Base-by-base conservation (phyloP, 2,888 invertebrate species). In the Dryocosmus kuriphilus region DNA sequence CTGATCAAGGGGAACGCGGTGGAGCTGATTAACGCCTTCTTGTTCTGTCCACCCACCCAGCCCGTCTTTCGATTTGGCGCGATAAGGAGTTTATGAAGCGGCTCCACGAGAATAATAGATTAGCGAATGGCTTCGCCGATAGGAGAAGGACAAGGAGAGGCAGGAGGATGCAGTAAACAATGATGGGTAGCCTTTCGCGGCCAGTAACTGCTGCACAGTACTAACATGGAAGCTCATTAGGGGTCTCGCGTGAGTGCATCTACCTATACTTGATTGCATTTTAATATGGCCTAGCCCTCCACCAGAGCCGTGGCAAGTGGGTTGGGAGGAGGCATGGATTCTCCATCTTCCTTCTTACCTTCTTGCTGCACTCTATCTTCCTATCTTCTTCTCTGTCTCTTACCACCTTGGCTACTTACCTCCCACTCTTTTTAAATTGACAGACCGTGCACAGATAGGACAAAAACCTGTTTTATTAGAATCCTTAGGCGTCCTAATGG, bases 141-240 rank as follows among this genome's bases (percentile, higher is more conserved):
- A 77, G 76, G 77, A 77, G 79, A 38, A 46, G 41, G 78, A 62
- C 60, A 62, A 51, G 75, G 63, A 62, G 65, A 63, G 77, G 63
- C 78, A 80, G 80, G 80, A 77, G 78, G 81, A 65, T 60, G 80
- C 82, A 83, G 87, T 85, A 88, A 89, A 89, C 89, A 90, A 90
- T 89, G 88, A 89, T 86, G 86, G 85, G 84, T 86, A 86, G 85
- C 84, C 88, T 86, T 84, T 82, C 85, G 87, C 84, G 84, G 80
- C 81, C 85, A 80, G 86, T 82, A 87, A 87, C 86, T 83, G 82
- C 85, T 82, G 83, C 82, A 76, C 78, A 82, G 82, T 85, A 87
- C 85, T 83, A 88, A 90, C 90, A 89, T 87, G 88, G 85, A 81
- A 88, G 89, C 90, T 90, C 90, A 90, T 90, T 90, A 90, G 85